phyloP scores from a whole-genome alignment of 2,888 invertebrate species.

The Epinotia ramella region DNA sequence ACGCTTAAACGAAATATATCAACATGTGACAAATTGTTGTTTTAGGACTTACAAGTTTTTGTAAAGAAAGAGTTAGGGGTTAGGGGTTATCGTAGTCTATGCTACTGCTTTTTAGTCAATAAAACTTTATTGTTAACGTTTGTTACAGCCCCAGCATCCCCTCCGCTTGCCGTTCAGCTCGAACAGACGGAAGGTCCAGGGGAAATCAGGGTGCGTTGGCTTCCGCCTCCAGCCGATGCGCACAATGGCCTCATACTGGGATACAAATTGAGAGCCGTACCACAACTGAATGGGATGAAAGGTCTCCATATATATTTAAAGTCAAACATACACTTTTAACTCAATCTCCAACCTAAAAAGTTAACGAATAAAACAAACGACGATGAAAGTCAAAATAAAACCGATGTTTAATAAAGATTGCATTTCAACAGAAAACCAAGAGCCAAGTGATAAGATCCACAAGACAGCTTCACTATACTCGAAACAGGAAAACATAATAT shows the following conservation, averaged over 20 bases:
- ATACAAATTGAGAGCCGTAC: constrained; percentile 73
- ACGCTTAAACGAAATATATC: no score
- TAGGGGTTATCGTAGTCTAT: no score
- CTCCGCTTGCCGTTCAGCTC: constrained; percentile 77
- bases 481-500: constrained; percentile 74
- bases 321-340: not conserved
- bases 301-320: constrained; percentile 55
- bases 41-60: no score
- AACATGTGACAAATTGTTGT: no score
- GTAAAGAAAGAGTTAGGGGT: no score
- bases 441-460: constrained; percentile 74
- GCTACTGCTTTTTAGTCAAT: no score
- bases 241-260: constrained; percentile 80
- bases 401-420: not conserved
- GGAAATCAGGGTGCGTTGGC: constrained; percentile 75
- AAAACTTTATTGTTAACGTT: not conserved
- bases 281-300: constrained; percentile 73
- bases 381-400: not conserved
- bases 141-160: constrained; percentile 72
- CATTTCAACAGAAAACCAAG: constrained; percentile 68
- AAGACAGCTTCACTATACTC: constrained; percentile 77
- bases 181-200: constrained; percentile 79
- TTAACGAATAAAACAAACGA: not conserved
- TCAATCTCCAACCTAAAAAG: not conserved
- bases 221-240: constrained; percentile 77